Conservation (phyloP, 2,797 vertebrate species). For the Lerista edwardsae region DNA sequence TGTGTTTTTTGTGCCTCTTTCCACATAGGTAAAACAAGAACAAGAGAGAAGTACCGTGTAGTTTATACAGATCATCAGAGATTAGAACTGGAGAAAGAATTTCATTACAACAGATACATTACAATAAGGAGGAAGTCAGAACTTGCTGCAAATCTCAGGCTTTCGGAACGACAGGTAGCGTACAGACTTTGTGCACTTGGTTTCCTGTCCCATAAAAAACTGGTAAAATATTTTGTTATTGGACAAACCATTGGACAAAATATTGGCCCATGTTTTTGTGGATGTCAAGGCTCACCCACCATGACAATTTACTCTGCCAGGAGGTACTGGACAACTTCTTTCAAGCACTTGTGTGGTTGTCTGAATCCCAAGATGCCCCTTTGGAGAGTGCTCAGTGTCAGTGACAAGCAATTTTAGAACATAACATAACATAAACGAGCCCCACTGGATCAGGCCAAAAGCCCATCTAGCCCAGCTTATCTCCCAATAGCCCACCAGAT, state of each 20-base stretch:
- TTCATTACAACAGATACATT: slow-evolving; percentile 98
- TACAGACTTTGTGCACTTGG: slow-evolving; percentile 54
- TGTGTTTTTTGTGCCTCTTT: slow-evolving; percentile 59
- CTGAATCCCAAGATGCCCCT: too few species aligned
- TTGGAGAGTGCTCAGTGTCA: too few species aligned
- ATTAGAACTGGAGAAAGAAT: slow-evolving; percentile 97
- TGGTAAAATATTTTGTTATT: neutral
- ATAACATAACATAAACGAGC: too few species aligned
- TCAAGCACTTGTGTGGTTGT: too few species aligned
- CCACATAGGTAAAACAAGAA: slow-evolving; percentile 93
- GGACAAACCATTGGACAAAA: too few species aligned
- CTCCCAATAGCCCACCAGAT: too few species aligned
- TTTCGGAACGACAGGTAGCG: slow-evolving; percentile 97
- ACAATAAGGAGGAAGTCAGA: slow-evolving; percentile 96
- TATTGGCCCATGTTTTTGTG: too few species aligned
- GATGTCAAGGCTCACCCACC: neutral
- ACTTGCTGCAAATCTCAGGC: slow-evolving; percentile 91
- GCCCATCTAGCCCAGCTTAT: too few species aligned
- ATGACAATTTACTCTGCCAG: neutral
- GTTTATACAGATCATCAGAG: slow-evolving; percentile 98
- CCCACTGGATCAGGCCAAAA: too few species aligned
- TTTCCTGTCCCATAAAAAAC: slow-evolving; percentile 21
- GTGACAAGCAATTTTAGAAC: too few species aligned
- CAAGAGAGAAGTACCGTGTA: slow-evolving; percentile 97
- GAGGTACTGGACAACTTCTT: too few species aligned